Base-by-base conservation (phyloP, 2,797 vertebrate species). In the Onychomys torridus region DNA sequence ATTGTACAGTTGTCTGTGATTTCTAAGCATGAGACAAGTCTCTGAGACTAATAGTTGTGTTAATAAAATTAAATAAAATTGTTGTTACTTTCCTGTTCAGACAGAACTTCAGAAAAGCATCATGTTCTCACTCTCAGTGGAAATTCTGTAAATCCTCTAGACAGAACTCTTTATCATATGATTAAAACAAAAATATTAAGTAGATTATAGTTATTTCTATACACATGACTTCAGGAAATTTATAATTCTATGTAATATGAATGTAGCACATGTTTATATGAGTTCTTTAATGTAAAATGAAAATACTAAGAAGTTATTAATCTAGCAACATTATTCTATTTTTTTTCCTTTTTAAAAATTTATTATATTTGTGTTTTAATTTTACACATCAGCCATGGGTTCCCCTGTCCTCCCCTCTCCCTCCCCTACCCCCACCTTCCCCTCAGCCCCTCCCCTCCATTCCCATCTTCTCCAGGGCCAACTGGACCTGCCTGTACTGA, bases 211-310 rank as follows among this genome's bases (percentile, higher is more conserved):
- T 19, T 43, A 75, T 12, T 63, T 0, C 2, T 13, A 29, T 27
- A 57, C 14, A 52, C 0, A 0, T 4, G 5, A 73, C 2, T 32
- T 16, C 2, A 29, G 2, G 40, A 32, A 2, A 11, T 10, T 69
- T 32, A 4, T 16, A 87, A 29, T 67, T 17, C 1, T 61, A 29
- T 16, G 13, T 5, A 37, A 17, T 29, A 13, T 1, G 71, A 83
- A 93, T 37, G 2, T 37, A 29, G 4, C 5, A 34, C 86, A 76
- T 90, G 12, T 81, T 94, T 17, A 55, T 43, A 1, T 52, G 10
- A 78, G 25, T 2, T 61, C 1, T 86, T 71, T 91, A 57, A 63
- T 63, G 34, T 37, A 21, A 55, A 55, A 71, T 81, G 1, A 81
- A 88, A n/a, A 0, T 90, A 5, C 19, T 49, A 3, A 43, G 21